Conservation (phyloP, 1,140 invertebrate genomes). For the Bombus soroeensis region DNA sequence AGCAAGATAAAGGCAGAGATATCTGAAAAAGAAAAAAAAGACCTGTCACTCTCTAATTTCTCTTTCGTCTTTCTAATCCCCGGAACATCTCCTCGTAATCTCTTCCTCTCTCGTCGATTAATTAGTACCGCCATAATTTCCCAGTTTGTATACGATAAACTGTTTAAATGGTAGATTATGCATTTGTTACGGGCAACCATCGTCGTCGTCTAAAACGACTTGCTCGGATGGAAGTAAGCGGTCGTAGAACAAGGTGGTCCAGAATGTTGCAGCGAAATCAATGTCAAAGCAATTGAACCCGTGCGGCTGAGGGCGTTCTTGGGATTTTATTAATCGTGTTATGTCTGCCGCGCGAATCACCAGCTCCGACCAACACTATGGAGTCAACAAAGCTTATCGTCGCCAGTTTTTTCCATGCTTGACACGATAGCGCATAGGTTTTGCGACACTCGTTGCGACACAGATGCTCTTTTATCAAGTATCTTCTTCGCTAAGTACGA, state of each 20-base stretch:
- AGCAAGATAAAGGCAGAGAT: too few species aligned
- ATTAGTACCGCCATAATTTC: too few species aligned
- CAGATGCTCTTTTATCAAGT: neutral
- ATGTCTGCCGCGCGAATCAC: constrained; percentile 36
- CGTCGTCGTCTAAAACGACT: neutral
- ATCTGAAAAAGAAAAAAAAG: too few species aligned
- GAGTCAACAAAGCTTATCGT: constrained; percentile 6
- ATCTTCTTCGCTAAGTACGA: neutral
- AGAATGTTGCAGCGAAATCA: constrained; percentile 45
- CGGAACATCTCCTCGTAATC: too few species aligned
- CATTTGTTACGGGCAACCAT: neutral
- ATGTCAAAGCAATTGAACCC: constrained; percentile 73
- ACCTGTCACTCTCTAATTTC: too few species aligned
- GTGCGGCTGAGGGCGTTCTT: constrained; percentile 64
- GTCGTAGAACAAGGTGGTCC: constrained; percentile 67
- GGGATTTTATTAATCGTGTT: constrained; percentile 75
- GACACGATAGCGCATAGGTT: too few species aligned
- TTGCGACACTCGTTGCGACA: neutral
- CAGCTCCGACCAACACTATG: neutral
- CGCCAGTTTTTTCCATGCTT: neutral
- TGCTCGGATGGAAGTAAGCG: neutral
- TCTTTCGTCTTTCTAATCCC: too few species aligned
- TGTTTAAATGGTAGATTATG: too few species aligned
- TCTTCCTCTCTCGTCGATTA: too few species aligned
- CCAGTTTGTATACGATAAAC: too few species aligned